Evolutionary conservation across 2,888 invertebrate genomes (phyloP).

Genomic region (Pandemis corylana): DNA sequence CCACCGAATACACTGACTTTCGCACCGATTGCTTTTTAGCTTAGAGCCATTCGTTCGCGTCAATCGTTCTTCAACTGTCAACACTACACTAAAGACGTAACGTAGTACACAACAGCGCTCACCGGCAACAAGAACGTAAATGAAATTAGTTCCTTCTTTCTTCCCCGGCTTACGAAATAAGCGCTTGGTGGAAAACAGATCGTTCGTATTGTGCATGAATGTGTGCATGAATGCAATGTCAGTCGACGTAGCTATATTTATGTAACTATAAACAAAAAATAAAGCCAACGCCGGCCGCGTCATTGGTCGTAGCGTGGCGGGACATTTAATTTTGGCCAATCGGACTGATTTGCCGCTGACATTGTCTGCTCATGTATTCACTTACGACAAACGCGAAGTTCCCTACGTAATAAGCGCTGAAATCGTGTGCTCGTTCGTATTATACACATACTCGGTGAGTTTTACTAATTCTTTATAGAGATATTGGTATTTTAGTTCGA

Average conservation of each 20-base stretch:
- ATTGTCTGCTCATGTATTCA: conserved; percentile 72
- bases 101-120: conserved; percentile 19
- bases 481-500: conserved; percentile 47
- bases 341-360: conserved; percentile 62
- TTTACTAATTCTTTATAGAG: conserved; percentile 60
- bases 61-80: conserved; percentile 40
- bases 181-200: conserved; percentile 60
- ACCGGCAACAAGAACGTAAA: conserved; percentile 36
- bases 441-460: conserved; percentile 79
- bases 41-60: conserved; percentile 35
- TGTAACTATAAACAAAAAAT: conserved; percentile 80
- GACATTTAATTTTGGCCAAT: conserved; percentile 78
- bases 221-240: conserved; percentile 68
- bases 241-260: conserved; percentile 67
- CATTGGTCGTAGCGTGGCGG: conserved; percentile 77
- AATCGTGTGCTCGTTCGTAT: conserved; percentile 81
- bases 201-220: conserved; percentile 55
- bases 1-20: conserved; percentile 46
- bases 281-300: conserved; percentile 67
- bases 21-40: conserved; percentile 50
- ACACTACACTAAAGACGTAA: conserved; percentile 29
- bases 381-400: conserved; percentile 76
- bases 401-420: conserved; percentile 84
- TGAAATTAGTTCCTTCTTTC: conserved; percentile 42
- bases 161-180: conserved; percentile 46